Conservation (phyloP, 2,113 vertebrate species). For the Sinocyclocheilus anophthalmus region DNA sequence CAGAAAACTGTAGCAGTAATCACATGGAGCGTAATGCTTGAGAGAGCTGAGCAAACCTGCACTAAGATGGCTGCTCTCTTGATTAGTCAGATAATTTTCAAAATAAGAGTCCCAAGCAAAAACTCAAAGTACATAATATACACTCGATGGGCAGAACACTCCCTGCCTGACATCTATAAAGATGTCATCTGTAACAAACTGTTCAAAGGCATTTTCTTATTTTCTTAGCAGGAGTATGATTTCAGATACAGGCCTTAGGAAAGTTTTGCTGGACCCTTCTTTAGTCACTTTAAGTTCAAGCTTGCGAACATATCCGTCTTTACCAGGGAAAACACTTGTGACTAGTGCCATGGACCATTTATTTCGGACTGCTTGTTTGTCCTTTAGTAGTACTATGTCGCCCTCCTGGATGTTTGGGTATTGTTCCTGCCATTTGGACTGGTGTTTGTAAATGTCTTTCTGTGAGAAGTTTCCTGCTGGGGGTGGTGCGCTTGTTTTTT, state of each 20-base stretch:
- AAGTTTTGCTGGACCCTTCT: slow-evolving; percentile 17
- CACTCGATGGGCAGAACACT: not conserved
- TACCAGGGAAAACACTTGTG: not conserved
- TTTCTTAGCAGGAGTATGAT: not conserved
- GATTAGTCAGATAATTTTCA: too few species aligned
- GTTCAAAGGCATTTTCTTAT: not conserved
- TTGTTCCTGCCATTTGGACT: slow-evolving; percentile 34
- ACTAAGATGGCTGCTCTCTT: too few species aligned
- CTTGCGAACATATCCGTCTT: slow-evolving; percentile 16
- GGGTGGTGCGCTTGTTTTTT: not conserved
- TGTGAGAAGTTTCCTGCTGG: slow-evolving; percentile 26
- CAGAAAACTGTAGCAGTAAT: not conserved
- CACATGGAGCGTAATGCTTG: too few species aligned
- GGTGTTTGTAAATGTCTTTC: not conserved
- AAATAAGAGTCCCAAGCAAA: too few species aligned
- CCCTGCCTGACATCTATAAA: not conserved
- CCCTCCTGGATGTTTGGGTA: slow-evolving; percentile 15
- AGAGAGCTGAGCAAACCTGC: too few species aligned
- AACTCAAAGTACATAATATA: too few species aligned
- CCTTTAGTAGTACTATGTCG: slow-evolving; percentile 40
- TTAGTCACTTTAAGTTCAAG: slow-evolving; percentile 27
- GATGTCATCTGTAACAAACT: not conserved
- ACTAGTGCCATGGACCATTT: slow-evolving; percentile 35
- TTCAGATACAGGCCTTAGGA: slow-evolving; percentile 25
- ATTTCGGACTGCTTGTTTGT: slow-evolving; percentile 30